Conservation (phyloP, 1,140 invertebrate genomes). For the Orius insidiosus region DNA sequence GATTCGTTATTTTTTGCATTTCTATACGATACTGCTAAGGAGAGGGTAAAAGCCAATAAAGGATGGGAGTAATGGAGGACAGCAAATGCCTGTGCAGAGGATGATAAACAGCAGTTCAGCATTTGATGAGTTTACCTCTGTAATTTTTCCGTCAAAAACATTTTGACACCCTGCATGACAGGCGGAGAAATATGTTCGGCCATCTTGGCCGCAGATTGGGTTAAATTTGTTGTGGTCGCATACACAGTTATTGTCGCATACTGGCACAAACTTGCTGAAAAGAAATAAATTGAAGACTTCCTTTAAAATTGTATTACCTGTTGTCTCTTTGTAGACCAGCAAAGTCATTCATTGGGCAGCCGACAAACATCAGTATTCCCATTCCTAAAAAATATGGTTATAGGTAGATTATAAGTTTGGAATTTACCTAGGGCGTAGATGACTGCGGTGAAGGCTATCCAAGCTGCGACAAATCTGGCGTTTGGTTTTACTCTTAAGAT, state of each 20-base stretch:
- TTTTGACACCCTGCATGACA: conserved; percentile 73
- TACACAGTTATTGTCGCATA: conserved; percentile 43
- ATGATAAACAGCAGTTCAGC: too few relatives aligned
- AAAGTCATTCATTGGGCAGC: conserved; percentile 68
- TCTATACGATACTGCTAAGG: too few relatives aligned
- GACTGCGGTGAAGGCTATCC: conserved; percentile 75
- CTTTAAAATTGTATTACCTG: conserved; percentile 13
- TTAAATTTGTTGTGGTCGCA: conserved; percentile 60
- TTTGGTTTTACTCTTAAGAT: conserved; percentile 68
- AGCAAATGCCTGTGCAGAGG: too few relatives aligned
- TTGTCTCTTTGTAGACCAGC: conserved; percentile 35
- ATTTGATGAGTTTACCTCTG: conserved; percentile 23
- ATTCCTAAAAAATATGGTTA: conserved; percentile 40
- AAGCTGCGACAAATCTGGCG: conserved; percentile 67
- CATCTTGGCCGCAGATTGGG: conserved; percentile 64
- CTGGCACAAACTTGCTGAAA: conserved; percentile 33
- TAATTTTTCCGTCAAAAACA: conserved; percentile 42
- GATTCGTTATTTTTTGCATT: conserved; percentile 5
- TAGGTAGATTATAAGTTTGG: not conserved
- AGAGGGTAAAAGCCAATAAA: too few relatives aligned
- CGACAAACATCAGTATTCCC: conserved; percentile 73
- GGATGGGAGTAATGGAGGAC: too few relatives aligned
- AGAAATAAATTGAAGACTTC: conserved; percentile 21
- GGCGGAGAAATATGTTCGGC: conserved; percentile 67
- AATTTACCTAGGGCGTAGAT: conserved; percentile 60